phyloP scores from a whole-genome alignment of 2,113 vertebrate genomes.

The Neodon shergylaensis region DNA sequence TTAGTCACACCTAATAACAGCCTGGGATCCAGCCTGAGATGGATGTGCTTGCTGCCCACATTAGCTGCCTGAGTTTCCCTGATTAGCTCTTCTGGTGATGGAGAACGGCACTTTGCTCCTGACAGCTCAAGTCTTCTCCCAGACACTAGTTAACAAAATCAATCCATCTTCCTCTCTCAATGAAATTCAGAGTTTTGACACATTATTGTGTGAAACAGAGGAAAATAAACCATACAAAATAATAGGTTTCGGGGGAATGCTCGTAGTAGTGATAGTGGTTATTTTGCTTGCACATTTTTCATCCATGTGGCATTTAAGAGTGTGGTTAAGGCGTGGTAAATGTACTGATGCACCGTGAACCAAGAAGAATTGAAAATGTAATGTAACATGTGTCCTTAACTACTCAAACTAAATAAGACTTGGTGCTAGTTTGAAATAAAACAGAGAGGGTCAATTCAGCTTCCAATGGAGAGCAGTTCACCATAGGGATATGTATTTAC shows the following conservation, averaged over 20 bases:
- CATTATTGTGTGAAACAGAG: neutral
- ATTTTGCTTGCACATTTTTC: neutral
- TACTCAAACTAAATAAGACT: neutral
- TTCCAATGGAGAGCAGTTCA: neutral
- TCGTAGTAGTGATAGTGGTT: neutral
- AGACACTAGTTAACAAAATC: slow-evolving; percentile 38
- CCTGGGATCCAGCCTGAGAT: slow-evolving; percentile 22
- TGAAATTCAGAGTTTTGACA: slow-evolving; percentile 52
- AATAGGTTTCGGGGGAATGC: neutral
- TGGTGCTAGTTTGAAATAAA: neutral
- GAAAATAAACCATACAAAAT: neutral
- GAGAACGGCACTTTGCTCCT: slow-evolving; percentile 49
- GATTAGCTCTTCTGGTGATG: slow-evolving; percentile 63
- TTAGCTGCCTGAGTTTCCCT: slow-evolving; percentile 1
- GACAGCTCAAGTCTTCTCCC: slow-evolving; percentile 51
- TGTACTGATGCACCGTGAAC: neutral
- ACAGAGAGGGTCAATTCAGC: neutral
- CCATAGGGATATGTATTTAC: neutral
- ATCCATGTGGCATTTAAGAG: neutral
- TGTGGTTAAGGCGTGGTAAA: neutral
- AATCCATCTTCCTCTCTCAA: slow-evolving; percentile 24
- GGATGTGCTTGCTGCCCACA: neutral
- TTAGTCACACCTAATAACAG: slow-evolving; percentile 44
- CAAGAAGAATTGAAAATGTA: neutral
- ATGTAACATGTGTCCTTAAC: neutral